Evolutionary conservation across 2,797 vertebrate genomes (phyloP).

Genomic region (Rachycentron canadum): DNA sequence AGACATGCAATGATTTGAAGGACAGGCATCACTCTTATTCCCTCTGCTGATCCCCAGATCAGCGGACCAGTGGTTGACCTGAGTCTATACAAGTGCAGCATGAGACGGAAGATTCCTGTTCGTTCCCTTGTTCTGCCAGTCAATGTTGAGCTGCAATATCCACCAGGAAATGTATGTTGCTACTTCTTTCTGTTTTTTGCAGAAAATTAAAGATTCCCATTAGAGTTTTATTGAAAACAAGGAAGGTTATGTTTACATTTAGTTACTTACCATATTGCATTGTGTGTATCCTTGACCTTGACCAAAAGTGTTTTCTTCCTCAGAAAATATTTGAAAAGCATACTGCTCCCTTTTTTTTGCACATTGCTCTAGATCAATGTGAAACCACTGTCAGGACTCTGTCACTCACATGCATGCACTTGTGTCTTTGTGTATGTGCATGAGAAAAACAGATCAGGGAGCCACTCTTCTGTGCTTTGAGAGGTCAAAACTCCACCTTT

Average conservation of each 20-base stretch:
- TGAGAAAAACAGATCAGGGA: too few species aligned
- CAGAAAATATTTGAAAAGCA: neutral
- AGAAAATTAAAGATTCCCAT: neutral
- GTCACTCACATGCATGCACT: too few species aligned
- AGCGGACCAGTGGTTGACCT: constrained; percentile 77
- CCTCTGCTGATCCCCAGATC: constrained; percentile 71
- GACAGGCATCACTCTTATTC: neutral
- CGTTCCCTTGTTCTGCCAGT: constrained; percentile 78
- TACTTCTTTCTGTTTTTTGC: neutral
- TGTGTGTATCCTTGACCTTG: neutral
- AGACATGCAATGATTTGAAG: neutral
- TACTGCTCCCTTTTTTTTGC: neutral
- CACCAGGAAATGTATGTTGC: constrained; percentile 69
- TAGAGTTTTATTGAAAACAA: neutral
- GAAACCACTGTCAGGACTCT: too few species aligned
- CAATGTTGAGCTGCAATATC: constrained; percentile 74
- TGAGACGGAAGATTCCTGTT: constrained; percentile 77
- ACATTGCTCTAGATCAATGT: neutral
- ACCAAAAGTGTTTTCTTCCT: neutral
- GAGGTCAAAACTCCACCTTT: neutral
- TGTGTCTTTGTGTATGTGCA: too few species aligned
- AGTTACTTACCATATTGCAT: neutral
- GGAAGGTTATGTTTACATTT: neutral
- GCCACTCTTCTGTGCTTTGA: too few species aligned
- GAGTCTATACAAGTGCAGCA: constrained; percentile 83